Evolutionary conservation across 2,797 vertebrate species (phyloP), one percentile per base, ranked within the genome.

Genomic region (Lophotriccus pileatus): DNA sequence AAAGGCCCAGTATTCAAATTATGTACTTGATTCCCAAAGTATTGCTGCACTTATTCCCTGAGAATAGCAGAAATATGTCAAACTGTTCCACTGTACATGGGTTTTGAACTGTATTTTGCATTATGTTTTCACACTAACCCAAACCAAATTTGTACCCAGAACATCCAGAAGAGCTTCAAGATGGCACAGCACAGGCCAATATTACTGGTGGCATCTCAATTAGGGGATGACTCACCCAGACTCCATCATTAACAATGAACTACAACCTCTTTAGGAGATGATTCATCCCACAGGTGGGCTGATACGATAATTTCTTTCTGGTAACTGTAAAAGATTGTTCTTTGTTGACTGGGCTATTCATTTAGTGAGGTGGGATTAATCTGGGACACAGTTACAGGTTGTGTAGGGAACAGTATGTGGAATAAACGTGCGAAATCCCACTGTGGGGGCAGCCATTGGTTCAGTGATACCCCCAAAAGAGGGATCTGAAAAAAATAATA

Each of bases 1-100:
- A 56, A 94, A 82, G 66, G 30, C 12, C 70, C 63, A 58, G 74
- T 84, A 91, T 84, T 89, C 68, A 94, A 82, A 88, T 76, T 49
- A 74, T 11, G 13, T 30, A 74, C 43, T 5, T 0, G 0, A 59
- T 47, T 94, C 59, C 46, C 67, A 68, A 84, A 78, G 25, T 5
- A 1, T 78, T 50, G 43, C 49, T 19, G 0, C 53, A 10, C 37
- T 93, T 46, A 52, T 9, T 84, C 62, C 66, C 60, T 3, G 11
- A 60, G 49, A 77, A 52, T 41, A 76, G 64, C 62, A 44, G 59
- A 76, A 84, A 6, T 44, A 36, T 49, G 63, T 62, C 59, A 62
- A 73, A 74, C 36, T 32, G 37, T 34, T 85, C 53, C 46, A 56
- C 19, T 43, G 60, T 69, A 68, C 52, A 22, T 16, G 53, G 39